These are phyloP conservation scores for Caenorhabditis wallacei DNA, from an alignment of 2,888 invertebrate genomes.

Conservation along the genomic window DNA sequence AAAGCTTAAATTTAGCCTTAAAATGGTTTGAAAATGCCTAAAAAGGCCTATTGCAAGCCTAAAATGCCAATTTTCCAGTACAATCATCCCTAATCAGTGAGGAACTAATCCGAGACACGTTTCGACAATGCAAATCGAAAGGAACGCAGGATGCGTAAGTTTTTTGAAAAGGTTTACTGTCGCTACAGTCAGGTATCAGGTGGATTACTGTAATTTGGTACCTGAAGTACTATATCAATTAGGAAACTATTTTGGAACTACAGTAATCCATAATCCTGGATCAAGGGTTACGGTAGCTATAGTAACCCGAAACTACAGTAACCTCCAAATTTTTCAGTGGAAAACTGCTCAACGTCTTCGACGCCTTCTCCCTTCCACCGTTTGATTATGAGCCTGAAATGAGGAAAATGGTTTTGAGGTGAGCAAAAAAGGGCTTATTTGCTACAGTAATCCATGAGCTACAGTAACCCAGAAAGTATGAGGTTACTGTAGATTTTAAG, in stretches of 20 bases:
- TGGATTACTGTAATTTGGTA: background rate
- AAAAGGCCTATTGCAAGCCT: too few relatives aligned
- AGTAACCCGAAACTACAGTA: too few relatives aligned
- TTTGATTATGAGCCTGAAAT: conserved; percentile 65
- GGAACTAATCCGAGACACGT: conserved; percentile 56
- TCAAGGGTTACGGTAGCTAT: too few relatives aligned
- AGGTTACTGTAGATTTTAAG: too few relatives aligned
- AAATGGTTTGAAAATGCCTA: background rate
- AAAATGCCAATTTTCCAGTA: conserved; percentile 61
- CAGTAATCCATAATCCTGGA: too few relatives aligned
- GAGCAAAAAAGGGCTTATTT: background rate
- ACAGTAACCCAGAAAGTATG: background rate
- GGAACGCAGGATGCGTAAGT: conserved; percentile 61
- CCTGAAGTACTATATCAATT: too few relatives aligned
- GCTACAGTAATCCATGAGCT: background rate
- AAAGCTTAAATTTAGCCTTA: background rate
- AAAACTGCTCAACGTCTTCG: conserved; percentile 71
- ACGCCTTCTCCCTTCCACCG: conserved; percentile 64
- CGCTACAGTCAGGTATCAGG: too few relatives aligned
- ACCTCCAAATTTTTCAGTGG: conserved; percentile 67
- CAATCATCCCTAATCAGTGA: conserved; percentile 56
- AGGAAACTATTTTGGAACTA: too few relatives aligned
- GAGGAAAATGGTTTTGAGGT: conserved; percentile 63
- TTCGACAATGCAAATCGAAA: conserved; percentile 66
- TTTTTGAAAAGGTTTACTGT: background rate